These are phyloP conservation scores for Cyaniris semiargus DNA, from an alignment of 2,888 invertebrate species.

Conservation along the genomic window DNA sequence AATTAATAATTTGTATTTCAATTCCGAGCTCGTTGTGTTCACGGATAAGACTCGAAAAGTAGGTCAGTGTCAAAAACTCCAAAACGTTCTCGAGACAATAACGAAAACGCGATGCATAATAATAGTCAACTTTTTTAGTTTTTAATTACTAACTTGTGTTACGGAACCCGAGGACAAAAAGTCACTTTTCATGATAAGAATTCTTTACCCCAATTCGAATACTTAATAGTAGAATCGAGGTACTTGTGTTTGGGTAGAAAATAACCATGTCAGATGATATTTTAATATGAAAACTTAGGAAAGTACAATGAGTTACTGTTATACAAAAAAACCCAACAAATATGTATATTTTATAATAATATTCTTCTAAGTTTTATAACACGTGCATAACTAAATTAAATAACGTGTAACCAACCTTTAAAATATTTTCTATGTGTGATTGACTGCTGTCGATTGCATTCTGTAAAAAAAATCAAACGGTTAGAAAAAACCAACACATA, in stretches of 20 bases:
- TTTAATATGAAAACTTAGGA: background rate
- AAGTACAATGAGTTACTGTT: background rate
- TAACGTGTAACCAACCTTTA: constrained; percentile 76
- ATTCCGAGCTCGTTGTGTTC: constrained; percentile 17
- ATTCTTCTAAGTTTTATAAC: too few species aligned
- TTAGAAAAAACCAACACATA: constrained; percentile 39
- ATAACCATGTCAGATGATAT: background rate
- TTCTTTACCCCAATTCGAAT: background rate
- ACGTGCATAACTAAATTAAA: background rate
- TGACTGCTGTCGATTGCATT: constrained; percentile 78
- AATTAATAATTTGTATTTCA: constrained; percentile 6
- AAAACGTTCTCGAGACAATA: constrained; percentile 25
- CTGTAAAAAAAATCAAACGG: constrained; percentile 54
- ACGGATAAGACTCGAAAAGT: constrained; percentile 5
- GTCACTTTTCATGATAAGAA: background rate
- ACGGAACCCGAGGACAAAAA: background rate
- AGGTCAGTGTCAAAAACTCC: constrained; percentile 19
- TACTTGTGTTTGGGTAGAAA: background rate
- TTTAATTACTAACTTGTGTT: background rate
- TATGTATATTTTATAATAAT: too few species aligned
- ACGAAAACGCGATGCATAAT: constrained; percentile 25
- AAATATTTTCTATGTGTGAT: constrained; percentile 83
- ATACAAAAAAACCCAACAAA: too few species aligned
- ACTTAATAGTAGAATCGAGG: background rate
- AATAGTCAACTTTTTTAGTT: constrained; percentile 2